Evolutionary conservation across 2,797 vertebrate genomes (phyloP).

Genomic region (Tamandua tetradactyla): DNA sequence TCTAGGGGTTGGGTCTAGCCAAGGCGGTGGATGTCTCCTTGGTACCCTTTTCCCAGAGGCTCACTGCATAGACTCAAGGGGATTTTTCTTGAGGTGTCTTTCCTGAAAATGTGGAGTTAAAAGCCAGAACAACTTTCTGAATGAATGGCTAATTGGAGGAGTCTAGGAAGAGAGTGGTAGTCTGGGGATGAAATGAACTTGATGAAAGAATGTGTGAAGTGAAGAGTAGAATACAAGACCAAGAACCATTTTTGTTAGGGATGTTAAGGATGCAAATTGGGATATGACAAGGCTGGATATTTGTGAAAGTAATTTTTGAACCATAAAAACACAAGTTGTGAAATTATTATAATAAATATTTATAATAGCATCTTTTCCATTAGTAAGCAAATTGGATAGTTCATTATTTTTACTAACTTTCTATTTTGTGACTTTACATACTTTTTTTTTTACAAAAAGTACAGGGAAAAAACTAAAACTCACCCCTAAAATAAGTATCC

Average conservation of each 20-base stretch:
- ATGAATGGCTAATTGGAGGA: neutral
- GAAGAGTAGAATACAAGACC: accelerated
- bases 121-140: neutral
- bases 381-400: neutral
- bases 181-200: neutral
- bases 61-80: neutral
- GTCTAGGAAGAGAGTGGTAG: accelerated
- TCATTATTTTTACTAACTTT: neutral
- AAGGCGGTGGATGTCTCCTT: neutral
- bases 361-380: neutral
- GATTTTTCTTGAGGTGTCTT: neutral
- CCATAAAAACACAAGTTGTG: neutral
- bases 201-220: neutral
- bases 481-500: neutral
- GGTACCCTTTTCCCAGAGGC: neutral
- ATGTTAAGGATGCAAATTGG: neutral
- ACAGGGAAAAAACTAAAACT: neutral
- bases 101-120: neutral
- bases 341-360: neutral
- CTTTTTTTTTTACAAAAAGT: neutral
- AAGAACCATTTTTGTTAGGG: neutral
- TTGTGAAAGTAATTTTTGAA: neutral
- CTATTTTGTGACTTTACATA: neutral
- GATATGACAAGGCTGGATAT: no score
- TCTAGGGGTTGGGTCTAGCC: no score